Conservation (phyloP, 37 sponge, comb jelly and placozoan species). For the Crambe crambe region DNA sequence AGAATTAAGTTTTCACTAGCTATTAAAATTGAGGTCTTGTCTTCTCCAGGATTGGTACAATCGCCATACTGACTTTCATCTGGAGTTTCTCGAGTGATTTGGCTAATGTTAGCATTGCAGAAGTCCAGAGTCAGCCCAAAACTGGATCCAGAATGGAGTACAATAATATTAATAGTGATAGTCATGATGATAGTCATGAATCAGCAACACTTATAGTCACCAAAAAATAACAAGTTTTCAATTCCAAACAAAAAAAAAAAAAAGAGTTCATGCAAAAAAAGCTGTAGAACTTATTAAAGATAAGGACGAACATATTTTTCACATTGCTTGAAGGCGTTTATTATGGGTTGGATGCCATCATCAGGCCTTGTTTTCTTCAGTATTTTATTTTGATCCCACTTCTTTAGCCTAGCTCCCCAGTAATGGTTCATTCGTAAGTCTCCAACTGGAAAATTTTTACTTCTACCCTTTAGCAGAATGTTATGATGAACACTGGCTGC, state of each 20-base stretch:
- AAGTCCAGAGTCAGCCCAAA: not conserved
- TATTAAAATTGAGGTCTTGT: not conserved
- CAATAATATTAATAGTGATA: too few relatives aligned
- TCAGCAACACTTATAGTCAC: not conserved
- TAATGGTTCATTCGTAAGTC: slow-evolving; percentile 78
- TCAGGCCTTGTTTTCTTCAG: slow-evolving; percentile 52
- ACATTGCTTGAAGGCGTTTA: slow-evolving; percentile 30
- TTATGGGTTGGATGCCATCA: slow-evolving; percentile 34
- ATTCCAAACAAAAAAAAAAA: too few relatives aligned
- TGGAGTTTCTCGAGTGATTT: not conserved
- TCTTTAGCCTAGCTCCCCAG: slow-evolving; percentile 79
- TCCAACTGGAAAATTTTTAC: slow-evolving; percentile 12
- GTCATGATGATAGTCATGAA: not conserved
- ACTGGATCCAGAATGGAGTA: not conserved
- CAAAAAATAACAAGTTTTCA: too few relatives aligned
- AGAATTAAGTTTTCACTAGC: not conserved
- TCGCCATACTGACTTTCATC: not conserved
- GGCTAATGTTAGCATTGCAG: not conserved
- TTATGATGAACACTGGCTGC: slow-evolving; percentile 74
- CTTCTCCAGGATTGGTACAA: not conserved
- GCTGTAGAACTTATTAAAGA: too few relatives aligned
- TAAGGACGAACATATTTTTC: slow-evolving; percentile 15
- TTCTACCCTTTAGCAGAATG: slow-evolving; percentile 4
- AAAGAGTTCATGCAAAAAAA: too few relatives aligned
- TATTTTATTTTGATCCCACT: slow-evolving; percentile 76